Conservation (phyloP, 2,113 vertebrate genomes). For the Poicephalus meyeri region DNA sequence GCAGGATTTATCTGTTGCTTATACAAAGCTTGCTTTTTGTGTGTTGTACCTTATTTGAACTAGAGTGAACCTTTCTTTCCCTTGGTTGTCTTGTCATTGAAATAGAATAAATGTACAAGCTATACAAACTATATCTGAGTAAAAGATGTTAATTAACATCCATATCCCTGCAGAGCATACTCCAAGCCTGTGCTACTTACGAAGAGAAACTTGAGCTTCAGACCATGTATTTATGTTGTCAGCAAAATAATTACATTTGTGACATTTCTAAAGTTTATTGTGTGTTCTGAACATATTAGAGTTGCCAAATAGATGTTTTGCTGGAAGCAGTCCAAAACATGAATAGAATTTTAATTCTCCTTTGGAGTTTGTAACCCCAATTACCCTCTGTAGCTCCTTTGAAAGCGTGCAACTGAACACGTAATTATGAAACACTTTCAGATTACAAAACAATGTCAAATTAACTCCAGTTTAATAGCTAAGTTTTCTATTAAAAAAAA, state of each 20-base stretch:
- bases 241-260: background rate
- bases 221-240: background rate
- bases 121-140: background rate
- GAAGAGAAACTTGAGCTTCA: background rate
- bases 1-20: background rate
- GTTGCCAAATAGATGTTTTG: conserved; percentile 2
- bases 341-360: conserved; percentile 43
- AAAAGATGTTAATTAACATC: background rate
- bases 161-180: background rate
- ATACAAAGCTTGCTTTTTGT: background rate
- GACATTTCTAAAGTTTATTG: background rate
- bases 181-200: background rate
- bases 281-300: background rate
- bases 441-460: conserved; percentile 14
- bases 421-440: background rate
- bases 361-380: conserved; percentile 39
- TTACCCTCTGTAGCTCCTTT: conserved; percentile 42
- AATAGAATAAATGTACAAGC: background rate
- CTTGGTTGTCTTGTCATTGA: background rate
- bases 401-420: conserved; percentile 32
- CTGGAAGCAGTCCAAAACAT: conserved; percentile 31
- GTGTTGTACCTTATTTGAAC: background rate
- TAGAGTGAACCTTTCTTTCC: background rate
- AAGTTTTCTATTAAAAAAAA: background rate
- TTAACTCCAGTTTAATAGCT: conserved; percentile 27